These are phyloP conservation scores for Chaetops frenatus DNA, from an alignment of 2,113 vertebrate genomes.

Conservation along the genomic window DNA sequence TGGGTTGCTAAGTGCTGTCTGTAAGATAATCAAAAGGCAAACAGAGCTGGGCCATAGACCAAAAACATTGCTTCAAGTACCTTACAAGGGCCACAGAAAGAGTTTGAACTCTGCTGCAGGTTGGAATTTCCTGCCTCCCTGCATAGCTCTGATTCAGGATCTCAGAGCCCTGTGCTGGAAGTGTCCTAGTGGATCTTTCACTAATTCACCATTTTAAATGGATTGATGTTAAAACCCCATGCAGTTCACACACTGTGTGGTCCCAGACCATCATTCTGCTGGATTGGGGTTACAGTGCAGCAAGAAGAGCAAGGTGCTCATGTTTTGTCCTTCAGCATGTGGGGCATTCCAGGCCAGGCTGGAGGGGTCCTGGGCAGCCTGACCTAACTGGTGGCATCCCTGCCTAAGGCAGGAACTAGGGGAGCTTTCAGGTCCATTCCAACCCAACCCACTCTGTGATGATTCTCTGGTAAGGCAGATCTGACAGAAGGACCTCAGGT, in stretches of 20 bases:
- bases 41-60: background rate
- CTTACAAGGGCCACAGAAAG: background rate
- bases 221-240: background rate
- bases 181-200: background rate
- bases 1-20: constrained; percentile 29
- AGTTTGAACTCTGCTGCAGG: background rate
- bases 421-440: background rate
- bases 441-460: background rate
- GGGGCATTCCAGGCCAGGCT: background rate
- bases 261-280: background rate
- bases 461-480: background rate
- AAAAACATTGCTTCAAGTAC: background rate
- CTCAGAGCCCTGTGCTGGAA: background rate
- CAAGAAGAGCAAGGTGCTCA: background rate
- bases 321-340: background rate
- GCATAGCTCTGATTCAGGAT: background rate
- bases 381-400: background rate
- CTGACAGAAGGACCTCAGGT: background rate
- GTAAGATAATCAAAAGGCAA: constrained; percentile 42
- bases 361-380: background rate
- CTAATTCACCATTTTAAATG: background rate
- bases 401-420: background rate
- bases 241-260: background rate
- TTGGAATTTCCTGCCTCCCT: background rate
- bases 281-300: background rate